Conservation (phyloP, 2,888 invertebrate species). For the Perizoma affinitatum region DNA sequence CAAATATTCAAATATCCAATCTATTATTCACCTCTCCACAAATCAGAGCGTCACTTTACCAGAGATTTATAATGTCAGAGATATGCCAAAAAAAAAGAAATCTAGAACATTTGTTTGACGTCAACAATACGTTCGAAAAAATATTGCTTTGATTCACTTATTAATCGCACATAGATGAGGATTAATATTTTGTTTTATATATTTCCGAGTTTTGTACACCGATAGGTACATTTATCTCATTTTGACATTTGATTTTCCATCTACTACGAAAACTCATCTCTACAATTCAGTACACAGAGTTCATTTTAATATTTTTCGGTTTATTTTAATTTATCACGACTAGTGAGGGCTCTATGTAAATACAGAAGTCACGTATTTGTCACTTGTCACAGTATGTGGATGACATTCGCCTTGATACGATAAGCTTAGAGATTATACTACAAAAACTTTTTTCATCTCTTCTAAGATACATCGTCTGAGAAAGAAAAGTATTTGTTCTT, state of each 20-base stretch:
- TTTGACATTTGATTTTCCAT: not conserved
- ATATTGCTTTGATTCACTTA: constrained; percentile 57
- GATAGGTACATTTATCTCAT: constrained; percentile 2
- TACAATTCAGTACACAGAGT: not conserved
- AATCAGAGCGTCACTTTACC: constrained; percentile 43
- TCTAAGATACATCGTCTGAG: constrained; percentile 58
- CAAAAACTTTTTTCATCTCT: constrained; percentile 58
- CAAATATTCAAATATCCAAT: constrained; percentile 36
- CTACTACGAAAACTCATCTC: not conserved
- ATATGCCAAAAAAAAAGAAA: constrained; percentile 44
- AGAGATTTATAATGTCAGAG: constrained; percentile 37
- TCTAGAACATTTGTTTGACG: constrained; percentile 57
- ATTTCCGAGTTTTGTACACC: constrained; percentile 5
- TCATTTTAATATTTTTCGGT: not conserved
- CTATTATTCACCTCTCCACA: constrained; percentile 42
- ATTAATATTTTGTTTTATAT: constrained; percentile 61
- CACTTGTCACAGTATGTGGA: constrained; percentile 67
- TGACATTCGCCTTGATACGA: constrained; percentile 65
- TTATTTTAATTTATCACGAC: constrained; percentile 40
- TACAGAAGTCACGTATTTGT: constrained; percentile 64
- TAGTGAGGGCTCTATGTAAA: constrained; percentile 66
- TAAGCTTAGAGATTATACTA: constrained; percentile 70
- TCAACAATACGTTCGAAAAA: constrained; percentile 63
- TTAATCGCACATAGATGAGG: constrained; percentile 64
- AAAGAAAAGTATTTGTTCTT: constrained; percentile 47